Conservation (phyloP, 2,113 vertebrate species). For the Anser brachyrhynchus region DNA sequence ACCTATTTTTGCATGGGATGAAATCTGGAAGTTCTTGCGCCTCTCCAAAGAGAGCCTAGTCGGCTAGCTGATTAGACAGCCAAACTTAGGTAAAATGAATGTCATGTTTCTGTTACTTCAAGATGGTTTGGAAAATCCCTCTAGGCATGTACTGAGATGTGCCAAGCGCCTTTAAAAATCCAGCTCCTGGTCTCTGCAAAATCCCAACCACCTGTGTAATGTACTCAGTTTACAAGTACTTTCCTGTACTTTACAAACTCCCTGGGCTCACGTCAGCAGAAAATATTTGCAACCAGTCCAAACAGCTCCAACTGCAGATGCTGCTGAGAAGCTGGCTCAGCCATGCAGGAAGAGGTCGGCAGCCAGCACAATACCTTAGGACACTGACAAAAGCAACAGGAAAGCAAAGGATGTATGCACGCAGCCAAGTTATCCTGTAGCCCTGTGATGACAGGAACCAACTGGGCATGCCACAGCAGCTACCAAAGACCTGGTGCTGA, state of each 20-base stretch:
- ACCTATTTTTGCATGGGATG: background rate
- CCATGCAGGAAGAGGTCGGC: background rate
- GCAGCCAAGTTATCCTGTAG: background rate
- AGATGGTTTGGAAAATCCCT: slow-evolving; percentile 7
- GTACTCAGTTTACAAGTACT: background rate
- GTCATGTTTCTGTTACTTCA: background rate
- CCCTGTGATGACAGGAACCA: background rate
- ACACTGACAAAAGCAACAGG: background rate
- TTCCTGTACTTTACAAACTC: background rate
- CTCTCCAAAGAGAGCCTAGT: background rate
- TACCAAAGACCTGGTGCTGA: background rate
- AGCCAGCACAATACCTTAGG: background rate
- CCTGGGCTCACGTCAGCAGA: background rate
- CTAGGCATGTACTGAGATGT: background rate
- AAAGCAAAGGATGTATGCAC: background rate
- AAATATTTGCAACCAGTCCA: background rate
- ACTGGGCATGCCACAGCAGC: background rate
- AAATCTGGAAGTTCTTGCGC: background rate
- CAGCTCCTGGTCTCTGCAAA: background rate
- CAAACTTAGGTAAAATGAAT: background rate
- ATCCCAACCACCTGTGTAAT: slow-evolving; percentile 38
- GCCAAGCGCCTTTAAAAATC: slow-evolving; percentile 34
- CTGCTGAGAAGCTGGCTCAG: background rate
- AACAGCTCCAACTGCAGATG: slow-evolving; percentile 12
- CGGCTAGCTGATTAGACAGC: background rate